A percentile compares a stretch with the other conserved stretches of the same genome.
Evolutionary conservation across 1,140 invertebrate species (phyloP).

Genomic region (Hyposmocoma kahamanoa): DNA sequence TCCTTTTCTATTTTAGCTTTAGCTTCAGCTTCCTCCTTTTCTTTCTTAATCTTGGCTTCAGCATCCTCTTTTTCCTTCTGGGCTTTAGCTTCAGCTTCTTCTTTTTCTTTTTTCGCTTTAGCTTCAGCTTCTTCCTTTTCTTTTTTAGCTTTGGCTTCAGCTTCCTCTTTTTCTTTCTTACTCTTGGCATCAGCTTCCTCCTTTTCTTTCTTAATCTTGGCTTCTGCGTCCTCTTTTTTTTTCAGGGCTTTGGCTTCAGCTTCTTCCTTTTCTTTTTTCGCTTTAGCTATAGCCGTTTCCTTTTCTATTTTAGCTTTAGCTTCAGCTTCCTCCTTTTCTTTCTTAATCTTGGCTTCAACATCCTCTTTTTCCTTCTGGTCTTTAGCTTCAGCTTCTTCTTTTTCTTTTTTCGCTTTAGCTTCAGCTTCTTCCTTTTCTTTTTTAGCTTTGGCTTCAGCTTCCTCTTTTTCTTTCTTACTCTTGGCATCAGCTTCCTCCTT

Average conservation of each 20-base stretch:
- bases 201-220: constrained; percentile 18
- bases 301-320: no score
- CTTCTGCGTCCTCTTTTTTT: constrained; percentile 20
- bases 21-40: constrained; percentile 16
- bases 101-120: constrained; percentile 13
- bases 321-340: no score
- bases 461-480: neutral
- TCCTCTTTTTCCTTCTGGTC: constrained; percentile 7
- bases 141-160: constrained; percentile 16
- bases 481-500: constrained; percentile 11
- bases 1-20: constrained; percentile 5
- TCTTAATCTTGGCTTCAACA: neutral
- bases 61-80: no score
- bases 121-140: constrained; percentile 18
- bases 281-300: no score
- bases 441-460: constrained; percentile 15
- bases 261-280: no score
- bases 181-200: constrained; percentile 19
- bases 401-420: constrained; percentile 8
- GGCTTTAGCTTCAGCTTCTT: no score
- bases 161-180: constrained; percentile 13
- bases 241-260: constrained; percentile 11
- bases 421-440: constrained; percentile 20
- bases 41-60: no score
- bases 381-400: constrained; percentile 15